A percentile compares a stretch with the other conserved stretches of the same genome.
Conservation (phyloP, 2,797 vertebrate genomes). For the Silurus lanzhouensis region DNA sequence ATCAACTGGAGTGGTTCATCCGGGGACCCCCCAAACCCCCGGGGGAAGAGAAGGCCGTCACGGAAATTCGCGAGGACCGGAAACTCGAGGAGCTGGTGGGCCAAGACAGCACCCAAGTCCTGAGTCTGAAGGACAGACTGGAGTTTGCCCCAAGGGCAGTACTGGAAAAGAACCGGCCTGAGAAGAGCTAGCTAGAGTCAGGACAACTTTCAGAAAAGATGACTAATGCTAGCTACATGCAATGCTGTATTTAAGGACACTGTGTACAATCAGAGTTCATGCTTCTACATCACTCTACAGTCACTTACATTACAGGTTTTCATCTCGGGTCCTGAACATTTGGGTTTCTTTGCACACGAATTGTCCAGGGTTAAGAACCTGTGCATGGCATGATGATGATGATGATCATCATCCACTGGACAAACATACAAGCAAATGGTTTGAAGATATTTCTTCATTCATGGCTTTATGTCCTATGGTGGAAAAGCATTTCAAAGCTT, state of each 20-base stretch:
- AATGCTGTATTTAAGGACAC: background rate
- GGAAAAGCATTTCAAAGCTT: slow-evolving; percentile 22
- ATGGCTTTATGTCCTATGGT: background rate
- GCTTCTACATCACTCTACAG: background rate
- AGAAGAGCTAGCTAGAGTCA: slow-evolving; percentile 78
- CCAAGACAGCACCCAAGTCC: slow-evolving; percentile 87
- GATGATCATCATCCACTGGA: slow-evolving; percentile 1
- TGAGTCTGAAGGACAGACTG: slow-evolving; percentile 92
- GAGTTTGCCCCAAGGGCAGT: slow-evolving; percentile 94
- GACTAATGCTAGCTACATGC: background rate
- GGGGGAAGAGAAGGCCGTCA: slow-evolving; percentile 83
- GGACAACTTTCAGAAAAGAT: background rate
- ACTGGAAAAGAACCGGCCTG: slow-evolving; percentile 89
- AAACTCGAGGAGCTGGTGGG: slow-evolving; percentile 87
- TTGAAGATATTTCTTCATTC: slow-evolving; percentile 3
- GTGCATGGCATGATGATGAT: background rate
- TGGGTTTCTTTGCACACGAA: background rate
- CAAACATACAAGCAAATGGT: slow-evolving; percentile 14
- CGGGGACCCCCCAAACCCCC: slow-evolving; percentile 78
- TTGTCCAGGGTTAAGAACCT: background rate
- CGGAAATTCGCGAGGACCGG: slow-evolving; percentile 89
- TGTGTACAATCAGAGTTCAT: background rate
- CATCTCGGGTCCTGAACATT: background rate
- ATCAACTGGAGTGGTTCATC: slow-evolving; percentile 92
- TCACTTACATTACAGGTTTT: background rate